A percentile compares a stretch with the other conserved stretches of the same genome.
Evolutionary conservation across 2,113 vertebrate genomes (phyloP).

Genomic region (Ctenodactylus gundi): DNA sequence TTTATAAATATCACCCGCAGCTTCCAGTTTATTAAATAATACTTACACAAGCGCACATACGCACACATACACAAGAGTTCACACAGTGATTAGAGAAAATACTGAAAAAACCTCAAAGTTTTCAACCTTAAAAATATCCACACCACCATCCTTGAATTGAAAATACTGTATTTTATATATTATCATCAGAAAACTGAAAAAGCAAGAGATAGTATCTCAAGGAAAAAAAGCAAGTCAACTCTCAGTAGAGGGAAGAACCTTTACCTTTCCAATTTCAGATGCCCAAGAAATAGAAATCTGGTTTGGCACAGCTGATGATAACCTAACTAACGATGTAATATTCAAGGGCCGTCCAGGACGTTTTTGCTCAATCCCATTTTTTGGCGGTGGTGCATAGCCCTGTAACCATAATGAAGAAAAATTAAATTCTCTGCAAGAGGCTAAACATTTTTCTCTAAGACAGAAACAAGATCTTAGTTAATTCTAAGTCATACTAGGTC

Average conservation of each 20-base stretch:
- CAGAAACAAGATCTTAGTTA: background rate
- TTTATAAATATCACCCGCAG: background rate
- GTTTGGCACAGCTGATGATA: slow-evolving; percentile 97
- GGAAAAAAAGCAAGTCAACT: background rate
- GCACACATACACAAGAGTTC: background rate
- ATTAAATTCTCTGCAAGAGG: background rate
- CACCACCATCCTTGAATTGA: background rate
- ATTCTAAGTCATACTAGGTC: slow-evolving; percentile 14
- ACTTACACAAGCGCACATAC: background rate
- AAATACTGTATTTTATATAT: background rate
- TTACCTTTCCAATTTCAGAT: slow-evolving; percentile 97
- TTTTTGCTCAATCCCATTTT: slow-evolving; percentile 98
- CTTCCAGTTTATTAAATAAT: slow-evolving; percentile 38
- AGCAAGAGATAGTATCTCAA: background rate
- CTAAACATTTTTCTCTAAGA: slow-evolving; percentile 9
- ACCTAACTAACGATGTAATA: slow-evolving; percentile 95
- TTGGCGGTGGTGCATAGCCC: slow-evolving; percentile 96
- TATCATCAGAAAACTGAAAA: background rate
- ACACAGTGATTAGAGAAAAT: background rate
- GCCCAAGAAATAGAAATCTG: slow-evolving; percentile 98
- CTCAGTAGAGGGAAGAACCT: background rate
- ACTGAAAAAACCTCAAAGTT: background rate
- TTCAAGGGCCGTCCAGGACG: slow-evolving; percentile 95
- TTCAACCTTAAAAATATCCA: slow-evolving; percentile 21
- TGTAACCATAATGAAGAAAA: slow-evolving; percentile 72